Base-by-base conservation (phyloP, 2,888 invertebrate species). In the Epirrita christyi region DNA sequence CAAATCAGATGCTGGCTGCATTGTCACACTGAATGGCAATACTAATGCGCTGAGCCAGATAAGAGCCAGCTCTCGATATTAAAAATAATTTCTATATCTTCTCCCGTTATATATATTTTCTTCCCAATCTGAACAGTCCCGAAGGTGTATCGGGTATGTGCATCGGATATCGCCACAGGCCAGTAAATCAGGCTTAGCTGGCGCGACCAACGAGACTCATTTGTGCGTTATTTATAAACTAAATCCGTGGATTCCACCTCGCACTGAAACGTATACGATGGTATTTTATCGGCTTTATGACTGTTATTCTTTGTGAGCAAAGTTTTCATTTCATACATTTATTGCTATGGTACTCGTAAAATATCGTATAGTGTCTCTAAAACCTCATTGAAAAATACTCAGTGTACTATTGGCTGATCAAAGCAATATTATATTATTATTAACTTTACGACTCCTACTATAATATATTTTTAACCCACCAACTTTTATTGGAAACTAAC, bases 101-200 rank as follows among this genome's bases (percentile, higher is more conserved):
- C 4, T 21, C 21, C 21, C 21, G 21, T 21, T 21, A 21, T 21
- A 21, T 2, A 21, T 21, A 21, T 32, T 9, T 32, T 0, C 32
- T 10, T 10, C 34, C 47, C 55, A 43, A 45, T 55, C 13, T 51
- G 45, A 47, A 6, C 60, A 44, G 45, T 42, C 46, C 66, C 62
- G 46, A 29, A 44, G 46, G 47, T 47, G 42, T 59, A 21, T 21
- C 21, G 21, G 21, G 2, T 21, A 52, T 56, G 46, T 54, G 44
- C 41, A 37, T 49, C 48, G 38, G 37, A 27, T 72, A 49, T 74
- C 76, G 67, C 78, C 68, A 72, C 83, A 72, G 81, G 85, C 74
- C 83, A 70, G 80, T 90, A 89, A 90, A 90, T 90, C 90, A 90
- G 88, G 88, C 86, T 90, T 90, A 90, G 78, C 73, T 67, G 60